These are phyloP conservation scores for Teleogryllus occipitalis DNA, from an alignment of 1,140 invertebrate genomes.

Conservation along the genomic window DNA sequence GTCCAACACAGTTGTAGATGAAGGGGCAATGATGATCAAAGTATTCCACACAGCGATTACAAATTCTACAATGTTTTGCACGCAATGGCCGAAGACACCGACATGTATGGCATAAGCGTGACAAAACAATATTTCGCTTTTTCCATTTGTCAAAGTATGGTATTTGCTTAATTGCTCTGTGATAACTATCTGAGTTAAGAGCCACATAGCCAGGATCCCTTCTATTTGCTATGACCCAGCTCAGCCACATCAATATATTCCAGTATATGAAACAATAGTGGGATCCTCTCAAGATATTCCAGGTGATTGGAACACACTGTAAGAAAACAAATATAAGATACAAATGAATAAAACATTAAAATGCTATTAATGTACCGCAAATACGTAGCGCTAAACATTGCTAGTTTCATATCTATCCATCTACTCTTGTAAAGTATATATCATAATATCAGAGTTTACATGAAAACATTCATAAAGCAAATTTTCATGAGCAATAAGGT, in stretches of 20 bases:
- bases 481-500: no score
- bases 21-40: conserved; percentile 95
- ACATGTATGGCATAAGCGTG: conserved; percentile 83
- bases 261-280: conserved; percentile 86
- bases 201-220: conserved; percentile 83
- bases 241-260: conserved; percentile 87
- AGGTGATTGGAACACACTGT: conserved; percentile 80
- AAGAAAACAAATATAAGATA: no score
- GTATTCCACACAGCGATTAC: conserved; percentile 83
- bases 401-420: no score
- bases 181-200: conserved; percentile 80
- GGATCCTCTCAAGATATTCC: conserved; percentile 71
- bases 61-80: conserved; percentile 86
- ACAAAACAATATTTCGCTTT: conserved; percentile 74
- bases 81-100: conserved; percentile 74
- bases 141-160: conserved; percentile 85
- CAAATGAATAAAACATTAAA: no score
- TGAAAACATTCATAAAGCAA: no score
- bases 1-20: conserved; percentile 86
- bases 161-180: conserved; percentile 79
- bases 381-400: no score
- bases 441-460: no score
- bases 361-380: no score
- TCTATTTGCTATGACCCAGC: conserved; percentile 80
- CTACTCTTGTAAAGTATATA: no score